These are phyloP conservation scores for Myotis findleyi DNA, from an alignment of 2,797 vertebrate genomes.

Conservation along the genomic window DNA sequence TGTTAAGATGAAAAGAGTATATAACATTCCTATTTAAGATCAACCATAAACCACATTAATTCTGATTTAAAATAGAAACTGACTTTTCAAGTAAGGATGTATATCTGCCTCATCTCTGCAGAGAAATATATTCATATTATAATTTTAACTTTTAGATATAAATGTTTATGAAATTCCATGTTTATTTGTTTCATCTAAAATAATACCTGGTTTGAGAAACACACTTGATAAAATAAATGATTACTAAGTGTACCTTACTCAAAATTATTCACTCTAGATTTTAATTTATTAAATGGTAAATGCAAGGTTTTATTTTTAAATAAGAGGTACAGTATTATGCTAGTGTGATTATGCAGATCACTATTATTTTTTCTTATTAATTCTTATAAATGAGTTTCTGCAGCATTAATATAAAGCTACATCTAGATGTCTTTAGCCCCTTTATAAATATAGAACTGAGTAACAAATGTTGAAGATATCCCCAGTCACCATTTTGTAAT, in stretches of 20 bases:
- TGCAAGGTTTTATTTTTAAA: neutral
- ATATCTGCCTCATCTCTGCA: neutral
- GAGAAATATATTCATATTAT: neutral
- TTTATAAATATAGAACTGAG: slow-evolving; percentile 1
- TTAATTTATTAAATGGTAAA: slow-evolving; percentile 7
- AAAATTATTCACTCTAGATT: slow-evolving; percentile 23
- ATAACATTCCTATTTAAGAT: slow-evolving; percentile 57
- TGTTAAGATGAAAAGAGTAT: neutral
- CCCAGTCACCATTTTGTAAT: neutral
- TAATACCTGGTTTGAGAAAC: neutral
- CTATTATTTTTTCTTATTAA: neutral
- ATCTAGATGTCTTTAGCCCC: neutral
- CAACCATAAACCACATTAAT: slow-evolving; percentile 27
- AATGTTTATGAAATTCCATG: neutral
- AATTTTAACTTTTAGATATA: slow-evolving; percentile 37
- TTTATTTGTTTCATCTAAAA: slow-evolving; percentile 15
- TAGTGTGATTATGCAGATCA: neutral
- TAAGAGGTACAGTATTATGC: neutral
- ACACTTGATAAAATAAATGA: slow-evolving; percentile 9
- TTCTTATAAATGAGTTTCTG: slow-evolving; percentile 13
- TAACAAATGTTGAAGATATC: neutral
- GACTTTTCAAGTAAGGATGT: slow-evolving; percentile 6
- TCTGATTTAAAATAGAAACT: slow-evolving; percentile 47
- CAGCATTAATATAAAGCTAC: neutral
- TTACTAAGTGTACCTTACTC: neutral